phyloP scores from a whole-genome alignment of 1,140 invertebrate genomes.

The Acromyrmex echinatior region DNA sequence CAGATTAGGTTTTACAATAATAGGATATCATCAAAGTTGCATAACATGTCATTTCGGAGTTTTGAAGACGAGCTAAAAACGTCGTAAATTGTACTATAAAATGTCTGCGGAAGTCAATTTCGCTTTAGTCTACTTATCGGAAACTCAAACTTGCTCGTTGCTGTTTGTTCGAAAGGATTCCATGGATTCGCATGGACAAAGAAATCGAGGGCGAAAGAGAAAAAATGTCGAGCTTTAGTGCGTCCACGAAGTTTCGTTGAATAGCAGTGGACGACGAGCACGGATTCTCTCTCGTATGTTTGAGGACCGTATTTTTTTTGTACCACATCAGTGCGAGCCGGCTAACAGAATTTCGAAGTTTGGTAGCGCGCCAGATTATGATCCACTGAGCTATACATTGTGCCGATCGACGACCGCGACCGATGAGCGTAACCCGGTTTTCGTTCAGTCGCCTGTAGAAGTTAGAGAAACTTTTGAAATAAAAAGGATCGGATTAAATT shows the following conservation, averaged over 20 bases:
- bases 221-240: conserved; percentile 17
- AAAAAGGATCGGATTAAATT: conserved; percentile 53
- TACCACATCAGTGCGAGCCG: conserved; percentile 65
- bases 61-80: background rate
- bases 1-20: background rate
- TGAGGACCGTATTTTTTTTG: conserved; percentile 76
- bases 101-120: conserved; percentile 22
- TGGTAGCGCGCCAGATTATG: conserved; percentile 79
- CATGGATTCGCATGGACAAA: conserved; percentile 24
- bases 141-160: conserved; percentile 37
- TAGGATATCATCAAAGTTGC: background rate
- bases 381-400: conserved; percentile 74
- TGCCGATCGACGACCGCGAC: conserved; percentile 61
- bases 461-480: conserved; percentile 69
- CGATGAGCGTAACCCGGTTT: conserved; percentile 66
- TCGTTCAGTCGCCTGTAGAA: conserved; percentile 51
- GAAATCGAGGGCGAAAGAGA: background rate
- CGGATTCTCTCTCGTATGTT: conserved; percentile 68
- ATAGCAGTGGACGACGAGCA: conserved; percentile 53
- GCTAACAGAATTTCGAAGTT: conserved; percentile 78
- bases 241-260: conserved; percentile 61
- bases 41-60: background rate
- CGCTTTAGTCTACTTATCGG: conserved; percentile 9
- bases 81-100: background rate
- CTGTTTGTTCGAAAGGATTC: conserved; percentile 29